phyloP scores from a whole-genome alignment of 2,888 invertebrate genomes.

The Tipula helvola region DNA sequence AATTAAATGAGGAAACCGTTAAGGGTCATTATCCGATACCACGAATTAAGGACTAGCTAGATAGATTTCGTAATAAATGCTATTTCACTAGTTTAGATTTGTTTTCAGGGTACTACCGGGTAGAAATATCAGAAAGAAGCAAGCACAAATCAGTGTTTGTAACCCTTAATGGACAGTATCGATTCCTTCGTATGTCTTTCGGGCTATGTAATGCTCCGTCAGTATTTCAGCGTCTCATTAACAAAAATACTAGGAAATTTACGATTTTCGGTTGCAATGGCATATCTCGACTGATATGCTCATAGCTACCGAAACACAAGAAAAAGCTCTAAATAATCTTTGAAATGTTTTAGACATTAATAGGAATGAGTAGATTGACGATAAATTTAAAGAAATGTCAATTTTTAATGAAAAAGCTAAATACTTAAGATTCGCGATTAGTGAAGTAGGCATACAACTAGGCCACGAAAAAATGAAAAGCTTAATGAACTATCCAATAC shows the following conservation, averaged over 20 bases:
- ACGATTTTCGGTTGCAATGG: no score
- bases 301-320: background rate
- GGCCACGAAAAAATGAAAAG: background rate
- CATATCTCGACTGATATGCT: no score
- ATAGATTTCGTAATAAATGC: no score
- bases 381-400: no score
- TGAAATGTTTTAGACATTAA: background rate
- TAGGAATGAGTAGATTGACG: background rate
- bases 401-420: background rate
- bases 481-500: no score
- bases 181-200: no score
- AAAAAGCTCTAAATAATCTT: background rate
- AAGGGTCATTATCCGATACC: background rate
- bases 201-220: no score
- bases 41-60: background rate
- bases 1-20: background rate
- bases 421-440: background rate
- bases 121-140: background rate
- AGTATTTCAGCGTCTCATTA: conserved; percentile 20
- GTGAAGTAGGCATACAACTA: background rate
- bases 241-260: conserved; percentile 19
- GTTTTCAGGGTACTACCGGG: no score
- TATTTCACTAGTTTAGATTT: no score
- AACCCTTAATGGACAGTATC: conserved; percentile 21
- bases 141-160: conserved; percentile 18